Evolutionary conservation across 2,113 vertebrate genomes (phyloP), one percentile per base, ranked within the genome.

Genomic region (Pristiophorus japonicus): DNA sequence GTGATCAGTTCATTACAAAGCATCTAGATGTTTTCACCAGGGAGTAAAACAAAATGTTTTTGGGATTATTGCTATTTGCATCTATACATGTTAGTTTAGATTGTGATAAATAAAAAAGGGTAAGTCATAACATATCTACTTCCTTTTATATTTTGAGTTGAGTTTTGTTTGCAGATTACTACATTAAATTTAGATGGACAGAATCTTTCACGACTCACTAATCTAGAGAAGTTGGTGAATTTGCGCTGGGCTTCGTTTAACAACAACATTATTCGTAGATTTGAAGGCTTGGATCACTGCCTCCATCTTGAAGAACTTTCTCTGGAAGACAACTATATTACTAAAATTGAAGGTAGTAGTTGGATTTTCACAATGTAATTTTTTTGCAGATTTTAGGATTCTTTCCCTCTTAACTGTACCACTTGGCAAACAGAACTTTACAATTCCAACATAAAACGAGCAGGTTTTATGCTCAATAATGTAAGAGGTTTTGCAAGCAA

Each of bases 241-340:
- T 97, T 99, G 96, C 98, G 97, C 95, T 98, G 98, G 98, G 98
- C 97, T 22, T 99, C 98, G 6, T 98, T 99, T 96, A 98, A 98
- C 96, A 97, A 98, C 96, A 99, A 98, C 94, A 97, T 98, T 94
- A 97, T 99, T 96, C 97, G 97, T 62, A 97, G 97, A 96, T 97
- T 98, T 66, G 98, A 98, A 96, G 98, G 98, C 38, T 96, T 98
- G n/a, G 97, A 98, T 16, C 96, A 96, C 96, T 98, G 98, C 96
- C 91, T 96, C 63, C 97, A 98, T 51, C 96, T 99, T 95, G 97
- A 98, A 96, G 98, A 99, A 96, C 98, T 99, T 95, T 98, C 97
- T 4, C 96, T 99, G 30, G 98, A 98, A 96, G 97, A 98, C 96
- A 99, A 98, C 96, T 97, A 95, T 96, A 98, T 98, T 96, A 97